Evolutionary conservation across 2,113 vertebrate species (phyloP).

Genomic region (Lycaon pictus): DNA sequence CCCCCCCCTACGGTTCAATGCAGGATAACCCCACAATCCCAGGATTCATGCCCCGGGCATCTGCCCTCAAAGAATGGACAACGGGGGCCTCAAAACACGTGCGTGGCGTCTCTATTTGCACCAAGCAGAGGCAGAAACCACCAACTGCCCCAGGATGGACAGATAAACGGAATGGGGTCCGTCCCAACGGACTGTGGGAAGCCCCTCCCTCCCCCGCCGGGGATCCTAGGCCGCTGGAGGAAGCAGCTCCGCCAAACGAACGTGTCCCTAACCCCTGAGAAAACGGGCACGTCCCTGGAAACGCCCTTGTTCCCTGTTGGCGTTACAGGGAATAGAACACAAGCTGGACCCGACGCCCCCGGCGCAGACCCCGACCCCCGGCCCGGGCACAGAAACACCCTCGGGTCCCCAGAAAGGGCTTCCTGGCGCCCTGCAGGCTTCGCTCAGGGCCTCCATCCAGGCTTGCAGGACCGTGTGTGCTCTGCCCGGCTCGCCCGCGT

Average conservation of each 20-base stretch:
- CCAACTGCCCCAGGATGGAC: neutral
- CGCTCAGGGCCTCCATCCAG: neutral
- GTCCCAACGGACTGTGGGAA: neutral
- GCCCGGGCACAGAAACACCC: neutral
- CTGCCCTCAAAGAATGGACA: no score
- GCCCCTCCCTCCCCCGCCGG: rapidly evolving
- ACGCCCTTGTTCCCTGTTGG: rapidly evolving
- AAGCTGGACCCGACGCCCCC: neutral
- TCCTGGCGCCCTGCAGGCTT: rapidly evolving
- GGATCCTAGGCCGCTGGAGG: rapidly evolving
- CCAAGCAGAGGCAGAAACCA: neutral
- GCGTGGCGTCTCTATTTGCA: no score
- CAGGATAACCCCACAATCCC: no score
- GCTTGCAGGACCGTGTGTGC: no score
- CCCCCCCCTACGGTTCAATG: no score
- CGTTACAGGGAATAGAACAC: no score
- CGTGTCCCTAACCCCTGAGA: neutral
- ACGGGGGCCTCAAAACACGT: no score
- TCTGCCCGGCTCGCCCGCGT: rapidly evolving
- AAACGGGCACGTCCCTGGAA: rapidly evolving
- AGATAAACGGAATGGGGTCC: neutral
- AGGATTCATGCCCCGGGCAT: no score
- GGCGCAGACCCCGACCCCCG: rapidly evolving
- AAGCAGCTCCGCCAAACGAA: neutral
- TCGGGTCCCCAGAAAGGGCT: neutral